A percentile compares a stretch with the other conserved stretches of the same genome.
These are phyloP conservation scores for Aphaenogaster rudis DNA, from an alignment of 1,140 invertebrate species.

Conservation along the genomic window DNA sequence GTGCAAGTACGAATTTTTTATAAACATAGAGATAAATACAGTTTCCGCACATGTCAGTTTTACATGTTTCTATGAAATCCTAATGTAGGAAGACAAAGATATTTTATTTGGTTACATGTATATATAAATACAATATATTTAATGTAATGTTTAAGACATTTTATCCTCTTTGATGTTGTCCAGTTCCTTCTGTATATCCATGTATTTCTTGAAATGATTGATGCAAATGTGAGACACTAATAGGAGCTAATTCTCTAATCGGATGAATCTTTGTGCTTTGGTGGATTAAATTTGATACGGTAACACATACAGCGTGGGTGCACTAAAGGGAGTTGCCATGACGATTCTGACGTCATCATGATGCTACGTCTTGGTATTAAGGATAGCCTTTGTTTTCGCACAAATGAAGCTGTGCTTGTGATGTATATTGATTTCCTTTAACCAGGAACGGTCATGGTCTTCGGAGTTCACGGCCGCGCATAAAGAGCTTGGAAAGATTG, in stretches of 20 bases:
- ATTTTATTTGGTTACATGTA: constrained; percentile 8
- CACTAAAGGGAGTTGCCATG: constrained; percentile 70
- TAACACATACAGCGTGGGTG: neutral
- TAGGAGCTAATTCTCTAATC: neutral
- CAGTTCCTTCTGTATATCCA: neutral
- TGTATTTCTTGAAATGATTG: neutral
- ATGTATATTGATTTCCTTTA: constrained; percentile 53
- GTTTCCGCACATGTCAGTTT: neutral
- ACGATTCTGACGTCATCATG: constrained; percentile 73
- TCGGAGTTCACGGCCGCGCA: constrained; percentile 4
- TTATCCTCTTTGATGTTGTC: neutral
- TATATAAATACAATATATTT: constrained; percentile 9
- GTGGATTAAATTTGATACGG: constrained; percentile 10
- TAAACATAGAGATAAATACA: neutral
- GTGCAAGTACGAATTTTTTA: neutral
- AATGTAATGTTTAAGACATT: neutral
- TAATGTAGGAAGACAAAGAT: neutral
- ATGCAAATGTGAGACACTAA: neutral
- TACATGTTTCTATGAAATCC: neutral
- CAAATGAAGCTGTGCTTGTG: constrained; percentile 35
- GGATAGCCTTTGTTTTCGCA: constrained; percentile 32
- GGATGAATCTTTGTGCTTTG: constrained; percentile 8
- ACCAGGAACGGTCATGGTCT: constrained; percentile 16
- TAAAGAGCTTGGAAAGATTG: neutral
- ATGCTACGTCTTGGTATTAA: constrained; percentile 28